These are phyloP conservation scores for Mormyrus iriodes DNA, from an alignment of 2,113 vertebrate species.

Conservation along the genomic window DNA sequence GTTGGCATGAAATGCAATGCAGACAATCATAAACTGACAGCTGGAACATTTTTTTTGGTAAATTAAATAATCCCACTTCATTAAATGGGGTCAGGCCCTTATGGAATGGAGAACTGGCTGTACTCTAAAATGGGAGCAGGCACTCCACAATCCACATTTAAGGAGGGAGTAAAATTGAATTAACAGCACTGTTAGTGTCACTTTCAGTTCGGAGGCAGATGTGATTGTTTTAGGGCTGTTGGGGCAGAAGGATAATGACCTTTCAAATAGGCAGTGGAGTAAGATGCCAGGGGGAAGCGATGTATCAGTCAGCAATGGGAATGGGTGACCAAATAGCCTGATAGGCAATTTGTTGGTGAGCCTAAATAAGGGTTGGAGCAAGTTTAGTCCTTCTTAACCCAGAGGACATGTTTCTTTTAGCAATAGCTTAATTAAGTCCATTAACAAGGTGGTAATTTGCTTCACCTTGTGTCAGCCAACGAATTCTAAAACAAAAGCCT, in stretches of 20 bases:
- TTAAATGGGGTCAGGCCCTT: background rate
- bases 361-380: background rate
- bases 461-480: background rate
- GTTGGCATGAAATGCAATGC: background rate
- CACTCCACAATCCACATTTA: background rate
- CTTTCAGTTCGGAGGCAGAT: background rate
- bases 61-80: slow-evolving; percentile 9
- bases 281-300: background rate
- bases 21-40: slow-evolving; percentile 6
- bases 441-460: background rate
- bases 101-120: background rate
- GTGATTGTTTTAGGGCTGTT: background rate
- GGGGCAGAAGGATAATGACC: background rate
- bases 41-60: background rate
- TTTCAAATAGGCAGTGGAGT: background rate
- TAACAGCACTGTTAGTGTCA: background rate
- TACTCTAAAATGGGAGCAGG: background rate
- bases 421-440: background rate
- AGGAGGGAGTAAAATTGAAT: background rate
- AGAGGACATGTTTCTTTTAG: background rate
- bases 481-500: background rate
- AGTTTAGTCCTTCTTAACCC: background rate
- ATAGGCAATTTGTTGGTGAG: too few species aligned
- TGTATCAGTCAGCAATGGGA: background rate
- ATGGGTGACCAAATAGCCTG: background rate